Percentiles rank a stretch among this genome's conserved stretches.
Conservation (phyloP, 1,140 invertebrate genomes). For the Agraylea sexmaculata region DNA sequence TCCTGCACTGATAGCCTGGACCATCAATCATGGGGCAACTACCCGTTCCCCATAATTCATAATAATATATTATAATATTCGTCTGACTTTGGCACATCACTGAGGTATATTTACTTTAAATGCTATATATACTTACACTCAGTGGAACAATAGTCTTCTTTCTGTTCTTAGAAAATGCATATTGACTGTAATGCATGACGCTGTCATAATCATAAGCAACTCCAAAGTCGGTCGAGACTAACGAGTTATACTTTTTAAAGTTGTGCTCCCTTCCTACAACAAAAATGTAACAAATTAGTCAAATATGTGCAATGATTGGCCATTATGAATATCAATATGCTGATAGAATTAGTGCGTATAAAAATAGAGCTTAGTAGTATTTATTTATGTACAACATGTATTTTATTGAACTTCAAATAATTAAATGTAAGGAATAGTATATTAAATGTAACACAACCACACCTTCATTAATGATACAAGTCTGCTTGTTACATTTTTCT, state of each 20-base stretch:
- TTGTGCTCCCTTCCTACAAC: constrained; percentile 49
- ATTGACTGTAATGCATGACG: constrained; percentile 68
- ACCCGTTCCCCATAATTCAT: no score
- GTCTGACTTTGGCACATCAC: no score
- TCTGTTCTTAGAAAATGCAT: constrained; percentile 61
- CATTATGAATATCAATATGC: neutral
- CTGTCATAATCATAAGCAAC: constrained; percentile 68
- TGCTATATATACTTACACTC: constrained; percentile 13
- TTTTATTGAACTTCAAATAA: no score
- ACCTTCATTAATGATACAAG: no score
- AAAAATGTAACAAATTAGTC: constrained; percentile 1
- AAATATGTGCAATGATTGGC: neutral
- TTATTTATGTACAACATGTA: neutral
- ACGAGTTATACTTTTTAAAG: constrained; percentile 50
- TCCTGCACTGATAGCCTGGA: no score
- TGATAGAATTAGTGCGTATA: neutral
- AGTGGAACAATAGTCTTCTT: constrained; percentile 49
- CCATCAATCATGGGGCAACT: no score
- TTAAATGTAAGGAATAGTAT: no score
- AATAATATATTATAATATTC: no score
- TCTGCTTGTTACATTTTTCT: no score
- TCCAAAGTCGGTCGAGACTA: constrained; percentile 45
- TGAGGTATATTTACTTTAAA: no score
- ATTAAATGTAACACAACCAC: no score
- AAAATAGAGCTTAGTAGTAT: neutral